These are phyloP conservation scores for Chymomyza caudatula DNA, from an alignment of 2,888 invertebrate species.

Conservation along the genomic window DNA sequence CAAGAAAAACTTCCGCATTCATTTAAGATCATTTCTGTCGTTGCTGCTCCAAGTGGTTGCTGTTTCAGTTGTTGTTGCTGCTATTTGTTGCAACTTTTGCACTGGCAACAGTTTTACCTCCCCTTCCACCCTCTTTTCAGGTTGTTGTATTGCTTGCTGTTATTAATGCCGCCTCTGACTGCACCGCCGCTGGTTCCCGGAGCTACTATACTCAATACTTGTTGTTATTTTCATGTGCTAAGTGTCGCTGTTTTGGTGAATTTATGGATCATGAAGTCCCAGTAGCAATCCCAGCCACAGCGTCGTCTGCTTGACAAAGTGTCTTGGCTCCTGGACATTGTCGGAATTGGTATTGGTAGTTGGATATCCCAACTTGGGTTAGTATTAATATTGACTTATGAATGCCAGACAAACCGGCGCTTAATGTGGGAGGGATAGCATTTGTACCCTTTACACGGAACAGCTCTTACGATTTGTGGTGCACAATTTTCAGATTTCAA, in stretches of 20 bases:
- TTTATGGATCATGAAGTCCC: constrained; percentile 53
- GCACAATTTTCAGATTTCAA: too few species aligned
- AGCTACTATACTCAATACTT: constrained; percentile 10
- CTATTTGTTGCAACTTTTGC: constrained; percentile 22
- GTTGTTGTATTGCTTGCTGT: constrained; percentile 59
- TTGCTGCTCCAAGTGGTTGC: constrained; percentile 63
- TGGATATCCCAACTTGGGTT: background rate
- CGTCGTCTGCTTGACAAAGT: constrained; percentile 46
- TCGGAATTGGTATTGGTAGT: constrained; percentile 11
- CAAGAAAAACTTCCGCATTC: constrained; percentile 78
- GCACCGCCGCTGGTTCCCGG: constrained; percentile 27
- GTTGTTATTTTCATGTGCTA: constrained; percentile 32
- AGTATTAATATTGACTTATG: background rate
- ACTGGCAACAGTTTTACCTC: constrained; percentile 50
- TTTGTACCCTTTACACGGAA: background rate
- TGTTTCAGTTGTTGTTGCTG: constrained; percentile 36
- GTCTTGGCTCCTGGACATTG: constrained; percentile 23
- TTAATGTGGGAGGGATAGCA: background rate
- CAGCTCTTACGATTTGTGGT: background rate
- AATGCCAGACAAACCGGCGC: background rate
- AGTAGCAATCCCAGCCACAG: constrained; percentile 32
- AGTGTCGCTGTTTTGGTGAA: constrained; percentile 52
- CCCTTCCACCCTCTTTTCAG: constrained; percentile 51
- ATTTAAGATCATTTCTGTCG: constrained; percentile 78
- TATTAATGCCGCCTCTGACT: constrained; percentile 52